Evolutionary conservation across 2,888 invertebrate genomes (phyloP), one percentile per base, ranked within the genome.

Genomic region (Sphecodes monilicornis): DNA sequence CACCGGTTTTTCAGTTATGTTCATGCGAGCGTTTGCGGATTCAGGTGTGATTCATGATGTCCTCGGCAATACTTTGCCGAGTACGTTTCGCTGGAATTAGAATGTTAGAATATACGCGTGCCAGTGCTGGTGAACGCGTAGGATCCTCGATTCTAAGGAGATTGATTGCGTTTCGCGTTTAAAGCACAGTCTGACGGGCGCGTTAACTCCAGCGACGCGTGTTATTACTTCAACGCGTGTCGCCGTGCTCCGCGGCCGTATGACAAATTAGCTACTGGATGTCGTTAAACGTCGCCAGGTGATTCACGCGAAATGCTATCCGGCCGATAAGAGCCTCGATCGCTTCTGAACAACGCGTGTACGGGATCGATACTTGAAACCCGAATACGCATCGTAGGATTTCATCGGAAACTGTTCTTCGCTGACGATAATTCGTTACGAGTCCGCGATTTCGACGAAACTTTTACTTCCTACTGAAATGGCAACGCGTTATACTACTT

Each of bases 231-330:
- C 83, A 89, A 82, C 88, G 83, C 88, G 80, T 89, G 88, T 89
- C 88, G 84, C 83, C 73, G 80, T 86, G 84, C 80, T 72, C 78
- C 82, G 68, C 64, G 73, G 74, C 90, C 86, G 86, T 84, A 89
- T 90, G 86, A 90, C 89, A 90, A 90, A 90, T 89, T 90, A 88
- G 87, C 90, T 85, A 85, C 90, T 84, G 83, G 76, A 80, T 75
- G 80, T 90, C 89, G 89, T 90, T 90, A 89, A 90, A 89, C 82
- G 90, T 88, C 89, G 82, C 32, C 89, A 88, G 88, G 89, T 90
- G 90, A 90, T 90, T 90, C 90, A 89, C 90, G 89, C 80, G 90
- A 90, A 90, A 90, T 78, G 87, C 84, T 90, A 90, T 88, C 82
- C 88, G 75, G 73, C 78, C 90, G 89, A 89, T 89, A 89, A 89